A percentile compares a stretch with the other conserved stretches of the same genome.
phyloP scores from a whole-genome alignment of 1,140 invertebrate genomes.

The Papilio helenus region DNA sequence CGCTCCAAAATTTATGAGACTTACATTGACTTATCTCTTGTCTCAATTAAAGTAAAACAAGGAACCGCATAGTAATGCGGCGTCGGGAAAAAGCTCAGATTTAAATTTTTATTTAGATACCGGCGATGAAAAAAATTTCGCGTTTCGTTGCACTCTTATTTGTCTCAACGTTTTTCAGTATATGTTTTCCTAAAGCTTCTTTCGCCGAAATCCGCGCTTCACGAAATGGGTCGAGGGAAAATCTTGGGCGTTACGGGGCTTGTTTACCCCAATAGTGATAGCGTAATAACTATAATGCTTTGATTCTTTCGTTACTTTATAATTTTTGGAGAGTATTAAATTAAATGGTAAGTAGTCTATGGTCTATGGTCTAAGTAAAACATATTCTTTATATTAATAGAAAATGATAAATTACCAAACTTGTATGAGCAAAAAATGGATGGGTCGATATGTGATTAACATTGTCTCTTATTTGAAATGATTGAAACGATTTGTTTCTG shows the following conservation, averaged over 20 bases:
- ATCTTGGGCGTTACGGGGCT: slow-evolving; percentile 49
- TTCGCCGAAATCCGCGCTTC: slow-evolving; percentile 52
- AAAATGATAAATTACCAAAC: neutral
- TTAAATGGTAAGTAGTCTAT: neutral
- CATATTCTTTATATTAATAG: neutral
- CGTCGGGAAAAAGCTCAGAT: slow-evolving; percentile 45
- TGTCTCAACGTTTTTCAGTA: slow-evolving; percentile 65
- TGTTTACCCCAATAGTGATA: slow-evolving; percentile 55
- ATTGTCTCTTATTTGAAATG: neutral
- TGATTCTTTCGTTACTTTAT: neutral
- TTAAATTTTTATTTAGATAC: slow-evolving; percentile 70
- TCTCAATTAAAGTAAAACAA: slow-evolving; percentile 46
- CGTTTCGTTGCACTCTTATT: slow-evolving; percentile 60
- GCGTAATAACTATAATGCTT: neutral
- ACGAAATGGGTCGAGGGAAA: slow-evolving; percentile 54
- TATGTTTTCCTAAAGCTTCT: slow-evolving; percentile 65
- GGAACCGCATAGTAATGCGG: slow-evolving; percentile 50
- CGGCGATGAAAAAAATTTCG: slow-evolving; percentile 54
- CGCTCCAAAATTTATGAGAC: slow-evolving; percentile 45
- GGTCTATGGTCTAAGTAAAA: too few species aligned
- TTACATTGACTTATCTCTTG: slow-evolving; percentile 47
- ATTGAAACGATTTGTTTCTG: neutral
- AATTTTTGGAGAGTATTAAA: neutral
- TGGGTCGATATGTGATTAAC: neutral
- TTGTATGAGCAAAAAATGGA: neutral